Base-by-base conservation (phyloP, 2,113 vertebrate species). In the Pteronura brasiliensis region DNA sequence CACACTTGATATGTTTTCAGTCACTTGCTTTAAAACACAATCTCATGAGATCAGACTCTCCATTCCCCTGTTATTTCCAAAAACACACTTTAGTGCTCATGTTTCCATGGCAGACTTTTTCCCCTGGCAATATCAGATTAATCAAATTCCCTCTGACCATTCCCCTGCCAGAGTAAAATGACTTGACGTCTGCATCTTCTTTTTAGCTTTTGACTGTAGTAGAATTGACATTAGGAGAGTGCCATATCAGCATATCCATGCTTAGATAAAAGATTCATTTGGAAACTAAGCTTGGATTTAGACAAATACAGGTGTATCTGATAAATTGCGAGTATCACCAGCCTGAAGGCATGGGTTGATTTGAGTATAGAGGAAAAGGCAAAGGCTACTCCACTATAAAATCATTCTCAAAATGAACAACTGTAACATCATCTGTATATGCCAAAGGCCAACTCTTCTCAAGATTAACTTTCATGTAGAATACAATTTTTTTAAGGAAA, bases 41-140 rank as follows among this genome's bases (percentile, higher is more conserved):
- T 69, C 44, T 96, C 81, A 76, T 90, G 92, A 96, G 42, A 80
- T 96, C 61, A 88, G 52, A 88, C 14, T 95, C 55, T 96, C 39
- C 27, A 88, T 77, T 88, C 34, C 65, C 57, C 55, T 85, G 6
- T 67, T 90, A 49, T 93, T 97, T 86, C 76, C 49, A 91, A 76
- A 96, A 88, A 25, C 71, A 91, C 23, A 91, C n/a, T 15, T 44
- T 42, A 69, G n/a, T 44, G 15, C n/a, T 77, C 82, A 36, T 81
- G 47, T 96, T 96, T 95, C 89, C 88, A 83, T 34, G 77, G 49
- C 49, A 91, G 36, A 12, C 4, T 85, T 87, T 83, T 88, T 25
- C 84, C 74, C 69, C 21, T 93, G 42, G 77, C 4, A 80, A 55
- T 74, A 71, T 84, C 63, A 80, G 63, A 84, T 92, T 90, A 65